These are phyloP conservation scores for Axinella damicornis DNA, from an alignment of 37 sponge, comb jelly and placozoan species.

Conservation along the genomic window DNA sequence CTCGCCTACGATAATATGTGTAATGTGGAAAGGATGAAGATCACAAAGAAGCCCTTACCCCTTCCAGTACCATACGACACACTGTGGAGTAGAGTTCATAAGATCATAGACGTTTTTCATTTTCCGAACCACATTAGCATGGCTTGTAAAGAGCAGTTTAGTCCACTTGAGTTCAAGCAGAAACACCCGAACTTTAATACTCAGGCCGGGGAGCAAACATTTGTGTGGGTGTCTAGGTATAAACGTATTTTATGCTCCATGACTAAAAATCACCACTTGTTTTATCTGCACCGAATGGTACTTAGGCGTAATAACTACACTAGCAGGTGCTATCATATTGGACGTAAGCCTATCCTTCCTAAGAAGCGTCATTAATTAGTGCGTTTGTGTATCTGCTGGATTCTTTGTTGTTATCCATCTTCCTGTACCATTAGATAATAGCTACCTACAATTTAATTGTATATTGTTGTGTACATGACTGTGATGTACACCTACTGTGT, in stretches of 20 bases:
- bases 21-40: neutral
- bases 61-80: neutral
- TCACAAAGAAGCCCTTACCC: constrained; percentile 15
- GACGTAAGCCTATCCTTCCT: no score
- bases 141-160: constrained; percentile 9
- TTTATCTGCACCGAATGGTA: constrained; percentile 54
- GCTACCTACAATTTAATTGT: no score
- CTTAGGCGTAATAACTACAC: constrained; percentile 38
- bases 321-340: no score
- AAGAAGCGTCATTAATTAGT: no score
- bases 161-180: neutral
- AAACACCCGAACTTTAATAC: neutral
- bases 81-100: neutral
- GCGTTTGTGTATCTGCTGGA: no score
- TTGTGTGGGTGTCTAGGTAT: constrained; percentile 16
- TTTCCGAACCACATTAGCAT: constrained; percentile 4
- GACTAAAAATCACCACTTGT: constrained; percentile 49
- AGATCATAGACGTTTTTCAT: constrained; percentile 31
- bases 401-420: no score
- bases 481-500: no score
- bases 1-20: no score
- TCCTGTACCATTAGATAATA: no score
- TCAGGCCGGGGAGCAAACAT: constrained; percentile 49
- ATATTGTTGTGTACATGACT: no score
- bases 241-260: constrained; percentile 46